Evolutionary conservation across 2,797 vertebrate genomes (phyloP).

Genomic region (Lophius americanus): DNA sequence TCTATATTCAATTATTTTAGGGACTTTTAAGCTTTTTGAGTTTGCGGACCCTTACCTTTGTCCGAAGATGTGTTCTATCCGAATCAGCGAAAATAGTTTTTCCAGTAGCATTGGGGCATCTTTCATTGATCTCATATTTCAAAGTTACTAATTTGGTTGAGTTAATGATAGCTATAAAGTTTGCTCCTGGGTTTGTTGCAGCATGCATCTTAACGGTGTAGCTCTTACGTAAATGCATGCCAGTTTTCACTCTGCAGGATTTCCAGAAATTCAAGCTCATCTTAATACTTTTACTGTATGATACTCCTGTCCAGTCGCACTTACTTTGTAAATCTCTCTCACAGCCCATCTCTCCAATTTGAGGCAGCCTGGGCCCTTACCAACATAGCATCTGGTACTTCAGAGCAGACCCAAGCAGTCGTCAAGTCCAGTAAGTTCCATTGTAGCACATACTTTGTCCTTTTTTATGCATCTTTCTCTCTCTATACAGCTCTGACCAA

Average conservation of each 20-base stretch:
- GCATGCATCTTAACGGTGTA: constrained; percentile 29
- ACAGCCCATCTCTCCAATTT: constrained; percentile 97
- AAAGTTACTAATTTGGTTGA: no score
- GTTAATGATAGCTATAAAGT: no score
- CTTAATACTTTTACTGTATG: constrained; percentile 14
- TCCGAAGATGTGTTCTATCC: constrained; percentile 8
- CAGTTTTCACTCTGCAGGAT: constrained; percentile 53
- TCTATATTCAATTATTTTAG: no score
- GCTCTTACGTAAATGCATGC: constrained; percentile 58
- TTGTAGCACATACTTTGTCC: neutral
- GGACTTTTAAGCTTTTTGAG: no score
- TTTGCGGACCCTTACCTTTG: no score
- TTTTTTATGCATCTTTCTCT: neutral
- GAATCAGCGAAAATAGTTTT: constrained; percentile 28
- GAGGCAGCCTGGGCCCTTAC: constrained; percentile 99
- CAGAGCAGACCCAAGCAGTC: constrained; percentile 98
- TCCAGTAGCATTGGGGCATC: neutral
- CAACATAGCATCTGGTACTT: constrained; percentile 98
- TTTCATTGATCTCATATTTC: no score
- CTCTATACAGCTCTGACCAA: no score
- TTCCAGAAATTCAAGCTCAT: constrained; percentile 41
- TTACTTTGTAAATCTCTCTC: constrained; percentile 13
- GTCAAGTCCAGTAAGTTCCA: constrained; percentile 95
- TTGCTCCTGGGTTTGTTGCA: no score
- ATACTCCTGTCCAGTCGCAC: neutral